Evolutionary conservation across 2,113 vertebrate genomes (phyloP).

Genomic region (Pholis gunnellus): DNA sequence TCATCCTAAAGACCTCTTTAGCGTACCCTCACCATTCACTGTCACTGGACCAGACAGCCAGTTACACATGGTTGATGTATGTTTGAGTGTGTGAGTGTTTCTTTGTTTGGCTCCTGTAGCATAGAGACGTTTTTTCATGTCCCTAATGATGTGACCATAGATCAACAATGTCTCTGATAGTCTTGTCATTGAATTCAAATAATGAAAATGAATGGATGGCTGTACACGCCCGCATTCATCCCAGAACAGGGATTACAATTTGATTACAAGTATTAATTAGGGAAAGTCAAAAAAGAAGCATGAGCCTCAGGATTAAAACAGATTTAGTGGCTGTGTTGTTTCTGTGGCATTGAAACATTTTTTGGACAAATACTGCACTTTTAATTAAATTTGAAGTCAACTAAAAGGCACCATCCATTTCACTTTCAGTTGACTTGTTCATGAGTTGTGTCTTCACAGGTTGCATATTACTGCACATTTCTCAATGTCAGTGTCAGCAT

Average conservation of each 20-base stretch:
- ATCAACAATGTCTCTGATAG: constrained; percentile 15
- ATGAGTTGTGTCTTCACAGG: not conserved
- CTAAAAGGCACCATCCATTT: not conserved
- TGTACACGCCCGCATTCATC: constrained; percentile 6
- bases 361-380: not conserved
- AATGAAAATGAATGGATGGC: constrained; percentile 39
- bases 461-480: not conserved
- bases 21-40: constrained; percentile 60
- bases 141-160: not conserved
- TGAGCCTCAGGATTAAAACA: constrained; percentile 62
- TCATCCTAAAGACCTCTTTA: constrained; percentile 39
- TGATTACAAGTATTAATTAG: constrained; percentile 67
- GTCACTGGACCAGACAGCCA: constrained; percentile 35
- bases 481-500: not conserved
- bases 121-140: not conserved
- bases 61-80: constrained; percentile 4
- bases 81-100: not conserved
- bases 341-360: constrained; percentile 30
- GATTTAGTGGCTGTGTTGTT: constrained; percentile 53
- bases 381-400: not conserved
- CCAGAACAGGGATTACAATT: constrained; percentile 62
- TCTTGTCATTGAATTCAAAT: constrained; percentile 34
- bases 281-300: constrained; percentile 52
- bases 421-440: not conserved
- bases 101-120: not conserved